Evolutionary conservation across 2,888 invertebrate genomes (phyloP).

Genomic region (Caenorhabditis sp.): DNA sequence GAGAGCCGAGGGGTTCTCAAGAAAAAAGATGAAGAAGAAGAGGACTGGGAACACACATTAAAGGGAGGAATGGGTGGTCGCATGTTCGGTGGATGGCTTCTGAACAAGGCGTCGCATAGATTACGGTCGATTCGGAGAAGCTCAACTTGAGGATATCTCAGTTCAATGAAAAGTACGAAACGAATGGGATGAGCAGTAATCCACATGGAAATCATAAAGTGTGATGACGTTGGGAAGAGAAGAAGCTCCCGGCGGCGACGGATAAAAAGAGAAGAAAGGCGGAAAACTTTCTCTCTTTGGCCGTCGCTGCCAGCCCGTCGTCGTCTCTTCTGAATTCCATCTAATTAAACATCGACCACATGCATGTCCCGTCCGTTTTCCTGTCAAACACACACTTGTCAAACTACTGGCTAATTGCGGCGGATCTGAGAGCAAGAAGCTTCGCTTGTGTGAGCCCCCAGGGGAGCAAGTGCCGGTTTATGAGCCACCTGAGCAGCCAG

Average conservation of each 20-base stretch:
- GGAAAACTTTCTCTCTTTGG: slow-evolving; percentile 9
- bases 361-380: slow-evolving; percentile 23
- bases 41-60: neutral
- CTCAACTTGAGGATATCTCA: too few relatives aligned
- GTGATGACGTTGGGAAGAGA: neutral
- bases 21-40: too few relatives aligned
- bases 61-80: too few relatives aligned
- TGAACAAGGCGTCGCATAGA: too few relatives aligned
- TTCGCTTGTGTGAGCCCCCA: too few relatives aligned
- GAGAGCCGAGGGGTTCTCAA: slow-evolving; percentile 11
- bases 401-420: slow-evolving; percentile 33
- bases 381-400: slow-evolving; percentile 53
- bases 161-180: too few relatives aligned
- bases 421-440: neutral
- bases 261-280: slow-evolving; percentile 1
- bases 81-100: too few relatives aligned
- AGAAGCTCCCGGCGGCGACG: neutral
- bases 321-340: slow-evolving; percentile 52
- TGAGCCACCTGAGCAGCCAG: slow-evolving; percentile 45
- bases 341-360: slow-evolving; percentile 48
- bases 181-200: neutral
- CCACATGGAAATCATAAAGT: neutral
- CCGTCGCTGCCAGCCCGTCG: neutral
- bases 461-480: slow-evolving; percentile 23
- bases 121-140: too few relatives aligned